These are phyloP conservation scores for Magallana ariakensis DNA, from an alignment of 1,140 invertebrate species.

Conservation along the genomic window DNA sequence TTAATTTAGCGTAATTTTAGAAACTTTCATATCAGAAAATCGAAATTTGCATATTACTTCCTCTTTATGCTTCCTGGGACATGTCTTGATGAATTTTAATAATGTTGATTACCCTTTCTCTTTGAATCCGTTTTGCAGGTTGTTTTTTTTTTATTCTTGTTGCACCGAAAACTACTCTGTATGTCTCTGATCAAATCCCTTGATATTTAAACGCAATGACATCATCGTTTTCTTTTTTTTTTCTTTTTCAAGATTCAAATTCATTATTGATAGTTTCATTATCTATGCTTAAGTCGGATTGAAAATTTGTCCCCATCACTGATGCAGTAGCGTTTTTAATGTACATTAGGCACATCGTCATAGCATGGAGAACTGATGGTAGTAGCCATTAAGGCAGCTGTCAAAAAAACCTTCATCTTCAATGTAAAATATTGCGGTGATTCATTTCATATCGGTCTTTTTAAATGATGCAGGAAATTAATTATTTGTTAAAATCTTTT, in stretches of 20 bases:
- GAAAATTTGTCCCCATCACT: not conserved
- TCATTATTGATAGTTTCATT: not conserved
- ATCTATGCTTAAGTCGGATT: not conserved
- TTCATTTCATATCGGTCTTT: not conserved
- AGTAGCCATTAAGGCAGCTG: not conserved
- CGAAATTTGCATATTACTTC: not conserved
- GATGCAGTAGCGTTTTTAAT: too few species aligned
- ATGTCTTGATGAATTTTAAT: too few species aligned
- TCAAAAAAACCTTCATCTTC: slow-evolving; percentile 8
- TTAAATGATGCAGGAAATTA: slow-evolving; percentile 17
- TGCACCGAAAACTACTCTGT: too few species aligned
- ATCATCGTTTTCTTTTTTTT: not conserved
- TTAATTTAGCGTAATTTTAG: not conserved
- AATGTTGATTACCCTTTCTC: too few species aligned
- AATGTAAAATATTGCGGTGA: not conserved
- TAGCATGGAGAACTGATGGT: not conserved
- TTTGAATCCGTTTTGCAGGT: too few species aligned
- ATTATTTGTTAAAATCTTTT: slow-evolving; percentile 23
- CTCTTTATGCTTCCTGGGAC: too few species aligned
- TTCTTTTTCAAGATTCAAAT: not conserved
- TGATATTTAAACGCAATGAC: too few species aligned
- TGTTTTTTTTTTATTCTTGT: too few species aligned
- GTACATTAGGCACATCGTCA: not conserved
- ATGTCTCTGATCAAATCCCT: too few species aligned
- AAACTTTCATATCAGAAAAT: not conserved